These are phyloP conservation scores for Synanceia verrucosa DNA, from an alignment of 2,797 vertebrate species.

Conservation along the genomic window DNA sequence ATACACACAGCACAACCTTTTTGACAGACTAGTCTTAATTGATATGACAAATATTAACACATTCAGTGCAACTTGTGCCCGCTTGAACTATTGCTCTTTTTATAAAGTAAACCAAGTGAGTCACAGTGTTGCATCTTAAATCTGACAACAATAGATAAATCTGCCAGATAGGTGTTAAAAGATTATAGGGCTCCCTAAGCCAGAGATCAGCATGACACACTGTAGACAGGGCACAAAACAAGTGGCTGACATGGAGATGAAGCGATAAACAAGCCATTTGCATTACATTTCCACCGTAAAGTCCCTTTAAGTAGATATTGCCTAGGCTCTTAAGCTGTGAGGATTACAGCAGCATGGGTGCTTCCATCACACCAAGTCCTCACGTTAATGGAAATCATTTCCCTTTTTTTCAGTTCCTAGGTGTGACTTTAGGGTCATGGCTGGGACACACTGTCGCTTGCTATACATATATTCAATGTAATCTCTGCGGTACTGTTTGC, in stretches of 20 bases:
- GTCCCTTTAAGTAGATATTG: conserved; percentile 62
- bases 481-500: conserved; percentile 21
- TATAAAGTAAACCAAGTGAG: conserved; percentile 12
- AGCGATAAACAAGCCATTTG: conserved; percentile 71
- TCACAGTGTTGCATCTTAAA: conserved; percentile 33
- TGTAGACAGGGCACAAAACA: conserved; percentile 59
- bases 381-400: conserved; percentile 30
- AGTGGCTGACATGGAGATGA: conserved; percentile 55
- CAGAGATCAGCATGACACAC: conserved; percentile 59
- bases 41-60: neutral
- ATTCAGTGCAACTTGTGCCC: neutral
- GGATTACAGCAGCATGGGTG: conserved; percentile 55
- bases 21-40: neutral
- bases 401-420: conserved; percentile 10
- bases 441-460: conserved; percentile 11
- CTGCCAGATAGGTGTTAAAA: conserved; percentile 76
- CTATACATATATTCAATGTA: conserved; percentile 1
- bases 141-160: conserved; percentile 71
- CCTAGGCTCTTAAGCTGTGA: conserved; percentile 58
- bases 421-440: conserved; percentile 38
- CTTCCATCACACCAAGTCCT: conserved; percentile 42
- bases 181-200: conserved; percentile 74
- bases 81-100: conserved; percentile 7
- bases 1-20: neutral
- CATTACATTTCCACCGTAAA: conserved; percentile 69